phyloP scores from a whole-genome alignment of 2,113 vertebrate species.

The Ageneiosus marmoratus region DNA sequence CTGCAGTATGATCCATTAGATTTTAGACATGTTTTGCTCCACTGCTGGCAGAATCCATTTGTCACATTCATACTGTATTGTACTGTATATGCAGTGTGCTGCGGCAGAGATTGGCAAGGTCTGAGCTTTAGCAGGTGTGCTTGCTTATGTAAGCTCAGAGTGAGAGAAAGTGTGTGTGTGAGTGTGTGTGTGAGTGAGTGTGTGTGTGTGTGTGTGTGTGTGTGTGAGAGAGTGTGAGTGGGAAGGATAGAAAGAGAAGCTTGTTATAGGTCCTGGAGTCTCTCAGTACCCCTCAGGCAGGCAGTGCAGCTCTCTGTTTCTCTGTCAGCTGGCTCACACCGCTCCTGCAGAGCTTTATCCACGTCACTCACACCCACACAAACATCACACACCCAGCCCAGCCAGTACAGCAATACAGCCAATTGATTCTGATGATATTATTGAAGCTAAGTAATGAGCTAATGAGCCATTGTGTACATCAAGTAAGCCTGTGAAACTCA shows the following conservation, averaged over 20 bases:
- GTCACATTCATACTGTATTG: constrained; percentile 14
- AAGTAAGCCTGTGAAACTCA: not conserved
- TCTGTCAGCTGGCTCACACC: constrained; percentile 9
- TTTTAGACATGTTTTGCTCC: not conserved
- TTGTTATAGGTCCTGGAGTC: constrained; percentile 22
- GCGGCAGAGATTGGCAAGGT: constrained; percentile 15
- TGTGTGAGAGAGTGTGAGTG: not conserved
- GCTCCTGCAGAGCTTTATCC: constrained; percentile 9
- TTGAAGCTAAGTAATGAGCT: not conserved
- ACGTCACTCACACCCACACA: constrained; percentile 5
- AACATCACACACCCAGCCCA: not conserved
- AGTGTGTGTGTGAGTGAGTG: no score
- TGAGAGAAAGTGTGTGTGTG: not conserved
- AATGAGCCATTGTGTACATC: not conserved
- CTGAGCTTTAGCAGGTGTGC: constrained; percentile 23
- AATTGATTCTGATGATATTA: not conserved
- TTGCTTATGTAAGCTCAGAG: constrained; percentile 34
- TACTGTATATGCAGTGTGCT: constrained; percentile 20
- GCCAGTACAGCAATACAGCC: not conserved
- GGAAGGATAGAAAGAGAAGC: constrained; percentile 8
- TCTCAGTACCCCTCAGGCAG: constrained; percentile 28
- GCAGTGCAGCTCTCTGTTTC: not conserved
- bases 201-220: not conserved
- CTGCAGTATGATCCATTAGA: not conserved
- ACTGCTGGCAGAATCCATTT: not conserved